Evolutionary conservation across 2,797 vertebrate genomes (phyloP).

Genomic region (Mionectes olivaceus): DNA sequence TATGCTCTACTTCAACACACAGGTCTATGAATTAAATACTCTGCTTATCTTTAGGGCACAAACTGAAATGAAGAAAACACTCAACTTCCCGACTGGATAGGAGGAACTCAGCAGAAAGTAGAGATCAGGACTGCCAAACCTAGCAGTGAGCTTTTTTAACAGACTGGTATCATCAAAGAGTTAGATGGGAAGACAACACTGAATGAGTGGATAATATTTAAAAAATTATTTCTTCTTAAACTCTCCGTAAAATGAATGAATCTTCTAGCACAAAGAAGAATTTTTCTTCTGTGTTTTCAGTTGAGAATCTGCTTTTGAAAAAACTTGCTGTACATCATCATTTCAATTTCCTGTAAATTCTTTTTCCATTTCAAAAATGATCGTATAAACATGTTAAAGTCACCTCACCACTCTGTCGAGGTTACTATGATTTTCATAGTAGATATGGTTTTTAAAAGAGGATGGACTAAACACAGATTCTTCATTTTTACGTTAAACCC

Average conservation of each 20-base stretch:
- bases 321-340: not conserved
- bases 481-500: not conserved
- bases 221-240: not conserved
- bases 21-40: not conserved
- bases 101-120: not conserved
- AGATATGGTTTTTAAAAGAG: not conserved
- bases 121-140: not conserved
- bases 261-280: not conserved
- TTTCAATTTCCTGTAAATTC: not conserved
- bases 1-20: not conserved
- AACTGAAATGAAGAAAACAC: not conserved
- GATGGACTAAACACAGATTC: not conserved
- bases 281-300: not conserved
- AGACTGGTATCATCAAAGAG: not conserved
- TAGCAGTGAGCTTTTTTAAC: not conserved
- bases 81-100: not conserved
- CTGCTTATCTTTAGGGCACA: not conserved
- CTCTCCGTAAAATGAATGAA: not conserved
- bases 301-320: not conserved
- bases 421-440: not conserved
- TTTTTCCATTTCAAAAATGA: not conserved
- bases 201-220: not conserved
- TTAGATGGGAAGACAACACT: not conserved
- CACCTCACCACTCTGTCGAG: not conserved
- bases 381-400: not conserved